Conservation (phyloP, 1,140 invertebrate species). For the Oryctes rhinoceros region DNA sequence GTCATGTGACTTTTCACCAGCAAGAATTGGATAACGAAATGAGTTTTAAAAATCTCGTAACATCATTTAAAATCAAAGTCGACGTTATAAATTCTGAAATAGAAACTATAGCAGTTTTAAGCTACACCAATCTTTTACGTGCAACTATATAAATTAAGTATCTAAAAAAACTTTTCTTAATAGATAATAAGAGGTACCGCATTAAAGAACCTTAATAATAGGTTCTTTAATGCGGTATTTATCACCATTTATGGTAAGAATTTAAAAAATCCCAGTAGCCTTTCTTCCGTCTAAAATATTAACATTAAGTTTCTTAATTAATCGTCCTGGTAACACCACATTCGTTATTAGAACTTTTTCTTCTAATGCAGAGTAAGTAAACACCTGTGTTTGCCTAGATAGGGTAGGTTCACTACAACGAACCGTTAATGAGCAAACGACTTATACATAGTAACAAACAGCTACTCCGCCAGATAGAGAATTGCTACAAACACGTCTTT, state of each 20-base stretch:
- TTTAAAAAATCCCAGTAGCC: not conserved
- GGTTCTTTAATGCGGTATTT: not conserved
- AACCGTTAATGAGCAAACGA: slow-evolving; percentile 5
- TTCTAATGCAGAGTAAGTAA: not conserved
- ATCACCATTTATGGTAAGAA: not conserved
- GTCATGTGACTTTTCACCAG: no score
- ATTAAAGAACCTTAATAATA: no score
- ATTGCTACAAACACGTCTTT: not conserved
- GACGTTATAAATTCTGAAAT: no score
- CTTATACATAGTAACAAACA: not conserved
- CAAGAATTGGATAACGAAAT: no score
- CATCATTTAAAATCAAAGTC: no score
- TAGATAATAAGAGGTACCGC: no score
- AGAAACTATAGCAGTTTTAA: no score
- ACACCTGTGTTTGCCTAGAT: not conserved
- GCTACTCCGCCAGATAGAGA: not conserved
- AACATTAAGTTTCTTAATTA: not conserved
- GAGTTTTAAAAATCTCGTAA: no score
- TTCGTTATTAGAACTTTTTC: not conserved
- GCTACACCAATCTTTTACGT: no score
- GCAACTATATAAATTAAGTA: no score
- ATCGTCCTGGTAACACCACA: not conserved
- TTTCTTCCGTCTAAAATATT: not conserved
- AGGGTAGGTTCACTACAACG: not conserved
- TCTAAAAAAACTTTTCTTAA: no score